Evolutionary conservation across 1,140 invertebrate genomes (phyloP), one percentile per base, ranked within the genome.

Genomic region (Zaprionus africanus): DNA sequence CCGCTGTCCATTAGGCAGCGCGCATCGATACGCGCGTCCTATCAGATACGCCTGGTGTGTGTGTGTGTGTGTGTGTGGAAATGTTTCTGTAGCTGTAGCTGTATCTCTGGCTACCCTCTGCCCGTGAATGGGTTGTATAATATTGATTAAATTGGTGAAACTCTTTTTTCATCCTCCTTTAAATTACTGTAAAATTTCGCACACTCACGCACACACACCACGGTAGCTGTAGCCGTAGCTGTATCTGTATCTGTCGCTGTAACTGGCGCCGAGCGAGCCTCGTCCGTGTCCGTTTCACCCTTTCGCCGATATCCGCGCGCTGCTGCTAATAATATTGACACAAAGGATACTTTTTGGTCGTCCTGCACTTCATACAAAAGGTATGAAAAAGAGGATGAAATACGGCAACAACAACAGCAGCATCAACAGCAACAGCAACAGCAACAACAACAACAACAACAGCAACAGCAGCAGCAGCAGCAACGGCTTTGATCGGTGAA

Each of bases 151-250:
- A 90, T 90, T 90, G 85, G 85, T 85, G 66, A 90, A 90, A 79
- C 76, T 80, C 41, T 46, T 46, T 46, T 38, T 82, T 75, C 63
- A 75, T 43, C 36, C 12, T 76, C 75, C 56, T 90, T 86, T 82
- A 86, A 90, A 86, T 90, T 90, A 91, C 86, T 90, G 86, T 90
- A 90, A 90, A 90, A 90, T 90, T 90, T 90, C 82, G 87, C 86
- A 90, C 86, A 90, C 87, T 91, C 86, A 90, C 85, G 71, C 76
- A 77, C 13, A 65, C 41, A 46, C 41, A 46, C 6, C n/a, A 7
- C 9, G 41, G 41, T 17, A 43, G 72, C 66, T 49, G 63, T 74
- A 67, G 58, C 65, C 46, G 31, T 11, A 11, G 9, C 31, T 34
- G 41, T 17, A 46, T 59, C 67, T 57, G 63, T 74, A 67, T 38